These are phyloP conservation scores for Indicator indicator DNA, from an alignment of 2,113 vertebrate genomes.

Conservation along the genomic window DNA sequence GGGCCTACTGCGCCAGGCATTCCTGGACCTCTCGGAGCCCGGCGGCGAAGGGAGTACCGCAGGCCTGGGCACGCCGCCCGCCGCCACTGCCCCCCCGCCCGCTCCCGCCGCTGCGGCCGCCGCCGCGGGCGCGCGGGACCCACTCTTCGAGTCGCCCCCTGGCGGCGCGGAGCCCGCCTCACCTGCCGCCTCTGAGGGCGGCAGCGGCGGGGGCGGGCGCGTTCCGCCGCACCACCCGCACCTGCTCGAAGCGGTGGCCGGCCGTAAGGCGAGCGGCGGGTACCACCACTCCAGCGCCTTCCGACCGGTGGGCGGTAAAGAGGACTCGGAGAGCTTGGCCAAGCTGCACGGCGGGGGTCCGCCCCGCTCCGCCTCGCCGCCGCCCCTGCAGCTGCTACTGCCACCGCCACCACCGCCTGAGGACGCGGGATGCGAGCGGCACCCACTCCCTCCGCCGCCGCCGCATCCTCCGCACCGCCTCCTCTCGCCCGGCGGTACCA, in stretches of 20 bases:
- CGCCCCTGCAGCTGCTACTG: conserved; percentile 28
- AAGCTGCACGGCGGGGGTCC: conserved; percentile 81
- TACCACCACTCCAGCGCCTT: conserved; percentile 91
- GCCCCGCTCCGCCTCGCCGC: conserved; percentile 17
- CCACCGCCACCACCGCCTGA: conserved; percentile 56
- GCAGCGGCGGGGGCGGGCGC: not conserved
- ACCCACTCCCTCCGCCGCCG: conserved; percentile 22
- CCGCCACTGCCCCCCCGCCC: not conserved
- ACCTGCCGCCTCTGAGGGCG: conserved; percentile 37
- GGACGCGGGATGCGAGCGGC: conserved; percentile 22
- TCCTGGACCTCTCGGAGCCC: conserved; percentile 88
- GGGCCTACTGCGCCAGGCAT: conserved; percentile 86
- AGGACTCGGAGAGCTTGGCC: conserved; percentile 89
- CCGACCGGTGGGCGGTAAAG: conserved; percentile 86
- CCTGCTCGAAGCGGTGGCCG: conserved; percentile 54
- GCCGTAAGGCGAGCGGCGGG: not conserved
- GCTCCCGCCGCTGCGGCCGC: not conserved
- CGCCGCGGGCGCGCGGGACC: not conserved
- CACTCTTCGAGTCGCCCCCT: conserved; percentile 35
- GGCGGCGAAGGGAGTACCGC: conserved; percentile 45
- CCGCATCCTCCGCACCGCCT: conserved; percentile 55
- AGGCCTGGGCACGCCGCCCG: not conserved
- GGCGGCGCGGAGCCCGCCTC: conserved; percentile 19
- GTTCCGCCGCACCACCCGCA: conserved; percentile 47
- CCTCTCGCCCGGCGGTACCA: conserved; percentile 80